Conservation (phyloP, 2,797 vertebrate genomes). For the Paratrypauchen microcephalus region DNA sequence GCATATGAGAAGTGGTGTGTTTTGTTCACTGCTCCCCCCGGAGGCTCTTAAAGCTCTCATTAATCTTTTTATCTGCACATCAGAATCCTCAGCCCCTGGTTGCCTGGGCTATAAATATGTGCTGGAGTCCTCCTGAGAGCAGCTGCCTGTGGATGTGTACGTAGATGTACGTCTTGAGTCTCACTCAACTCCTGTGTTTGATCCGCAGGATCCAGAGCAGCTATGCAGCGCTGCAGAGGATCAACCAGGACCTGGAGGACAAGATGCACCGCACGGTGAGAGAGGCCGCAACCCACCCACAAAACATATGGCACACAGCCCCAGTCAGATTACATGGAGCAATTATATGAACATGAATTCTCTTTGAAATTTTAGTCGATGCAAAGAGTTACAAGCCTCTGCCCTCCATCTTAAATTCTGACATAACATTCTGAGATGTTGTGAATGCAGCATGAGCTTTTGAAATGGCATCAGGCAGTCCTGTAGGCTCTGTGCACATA, state of each 20-base stretch:
- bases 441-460: no score
- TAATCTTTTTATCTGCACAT: slow-evolving; percentile 25
- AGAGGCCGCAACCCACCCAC: neutral
- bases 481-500: no score
- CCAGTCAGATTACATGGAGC: no score
- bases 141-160: neutral
- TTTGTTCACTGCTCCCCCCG: slow-evolving; percentile 5
- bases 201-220: slow-evolving; percentile 91
- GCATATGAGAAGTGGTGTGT: neutral
- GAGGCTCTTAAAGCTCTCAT: slow-evolving; percentile 20
- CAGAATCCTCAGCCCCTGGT: slow-evolving; percentile 33
- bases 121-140: slow-evolving; percentile 23
- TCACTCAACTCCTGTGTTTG: slow-evolving; percentile 17
- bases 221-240: slow-evolving; percentile 92
- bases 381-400: no score
- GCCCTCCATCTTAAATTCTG: no score
- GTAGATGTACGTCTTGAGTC: slow-evolving; percentile 18
- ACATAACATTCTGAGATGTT: no score
- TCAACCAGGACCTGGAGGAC: slow-evolving; percentile 96
- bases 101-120: slow-evolving; percentile 34
- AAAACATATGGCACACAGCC: neutral
- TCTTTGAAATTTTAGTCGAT: no score
- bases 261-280: slow-evolving; percentile 93
- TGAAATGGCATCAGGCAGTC: no score
- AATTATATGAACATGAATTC: no score